Evolutionary conservation across 1,140 invertebrate species (phyloP).

Genomic region (Micrasema longulum): DNA sequence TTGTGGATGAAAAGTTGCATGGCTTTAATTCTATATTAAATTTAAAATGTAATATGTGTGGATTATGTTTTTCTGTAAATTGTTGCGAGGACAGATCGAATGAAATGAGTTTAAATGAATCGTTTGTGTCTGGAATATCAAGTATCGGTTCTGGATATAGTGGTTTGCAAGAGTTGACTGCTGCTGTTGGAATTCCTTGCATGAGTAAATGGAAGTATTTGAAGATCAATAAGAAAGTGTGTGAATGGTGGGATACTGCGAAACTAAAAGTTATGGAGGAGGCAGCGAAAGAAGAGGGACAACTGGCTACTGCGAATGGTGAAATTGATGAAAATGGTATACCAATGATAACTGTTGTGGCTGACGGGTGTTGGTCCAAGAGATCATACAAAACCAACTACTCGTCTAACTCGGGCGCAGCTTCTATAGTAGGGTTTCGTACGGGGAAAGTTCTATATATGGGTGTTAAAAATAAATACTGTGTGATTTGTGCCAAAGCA

Average conservation of each 20-base stretch:
- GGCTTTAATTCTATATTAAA: background rate
- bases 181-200: background rate
- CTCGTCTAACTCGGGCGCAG: background rate
- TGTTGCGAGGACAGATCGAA: background rate
- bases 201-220: background rate
- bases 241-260: background rate
- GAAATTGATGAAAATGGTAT: background rate
- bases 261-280: background rate
- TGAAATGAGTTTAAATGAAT: background rate
- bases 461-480: background rate
- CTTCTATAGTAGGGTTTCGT: background rate
- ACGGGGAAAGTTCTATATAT: background rate
- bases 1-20: background rate
- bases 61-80: background rate
- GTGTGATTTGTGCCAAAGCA: background rate
- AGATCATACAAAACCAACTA: constrained; percentile 13
- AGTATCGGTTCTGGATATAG: background rate
- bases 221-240: background rate
- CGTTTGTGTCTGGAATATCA: background rate
- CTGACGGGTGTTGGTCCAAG: constrained; percentile 22
- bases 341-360: constrained; percentile 18
- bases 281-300: background rate
- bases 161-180: background rate
- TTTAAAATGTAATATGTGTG: constrained; percentile 2
- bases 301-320: background rate